A percentile compares a stretch with the other conserved stretches of the same genome.
phyloP scores from a whole-genome alignment of 1,140 invertebrate genomes.

The Dreissena polymorpha region DNA sequence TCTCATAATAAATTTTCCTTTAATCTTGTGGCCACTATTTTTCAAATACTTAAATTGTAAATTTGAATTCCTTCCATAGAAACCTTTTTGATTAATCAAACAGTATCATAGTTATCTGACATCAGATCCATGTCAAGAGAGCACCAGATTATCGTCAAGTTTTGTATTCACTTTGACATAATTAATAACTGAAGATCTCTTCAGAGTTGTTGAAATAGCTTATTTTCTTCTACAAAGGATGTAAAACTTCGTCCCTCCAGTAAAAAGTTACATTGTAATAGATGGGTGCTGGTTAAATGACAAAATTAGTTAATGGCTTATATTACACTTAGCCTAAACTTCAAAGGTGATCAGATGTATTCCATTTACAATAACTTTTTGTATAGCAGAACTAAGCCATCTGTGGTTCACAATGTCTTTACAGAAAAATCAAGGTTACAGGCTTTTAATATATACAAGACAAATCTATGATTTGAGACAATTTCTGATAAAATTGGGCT shows the following conservation, averaged over 20 bases:
- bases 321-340: conserved; percentile 4
- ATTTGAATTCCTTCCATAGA: too few species aligned
- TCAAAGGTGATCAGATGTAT: too few species aligned
- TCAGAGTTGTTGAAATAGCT: conserved; percentile 28
- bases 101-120: conserved; percentile 14
- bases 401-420: too few species aligned
- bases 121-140: conserved; percentile 38
- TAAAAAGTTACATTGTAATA: neutral
- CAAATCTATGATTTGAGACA: too few species aligned
- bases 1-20: too few species aligned
- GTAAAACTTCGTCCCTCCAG: neutral
- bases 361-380: too few species aligned
- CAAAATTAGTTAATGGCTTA: conserved; percentile 4
- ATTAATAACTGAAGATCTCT: conserved; percentile 28
- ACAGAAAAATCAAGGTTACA: too few species aligned
- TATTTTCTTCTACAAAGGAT: conserved; percentile 15
- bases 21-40: too few species aligned
- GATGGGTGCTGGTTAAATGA: neutral
- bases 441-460: too few species aligned
- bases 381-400: too few species aligned
- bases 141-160: conserved; percentile 36
- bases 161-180: conserved; percentile 9
- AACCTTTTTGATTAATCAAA: conserved; percentile 31
- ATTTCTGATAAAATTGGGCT: too few species aligned
- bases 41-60: too few species aligned